A percentile compares a stretch with the other conserved stretches of the same genome.
These are phyloP conservation scores for Galerucella calmariensis DNA, from an alignment of 2,888 invertebrate species.

Conservation along the genomic window DNA sequence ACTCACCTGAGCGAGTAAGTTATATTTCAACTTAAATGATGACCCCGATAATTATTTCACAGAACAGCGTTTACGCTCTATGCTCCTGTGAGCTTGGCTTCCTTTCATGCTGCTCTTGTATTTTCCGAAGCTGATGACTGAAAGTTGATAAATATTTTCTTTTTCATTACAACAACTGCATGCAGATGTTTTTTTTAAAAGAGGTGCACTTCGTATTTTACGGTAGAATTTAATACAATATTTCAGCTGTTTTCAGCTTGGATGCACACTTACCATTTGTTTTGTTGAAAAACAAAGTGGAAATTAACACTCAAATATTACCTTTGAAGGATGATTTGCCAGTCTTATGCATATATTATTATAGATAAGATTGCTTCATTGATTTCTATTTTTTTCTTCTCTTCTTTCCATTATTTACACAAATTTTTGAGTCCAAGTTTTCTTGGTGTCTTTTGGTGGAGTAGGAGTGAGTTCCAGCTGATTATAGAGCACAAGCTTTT, in stretches of 20 bases:
- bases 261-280: not conserved
- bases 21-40: not conserved
- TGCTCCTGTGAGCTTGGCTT: not conserved
- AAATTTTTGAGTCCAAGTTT: no score
- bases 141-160: conserved; percentile 10
- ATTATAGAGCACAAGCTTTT: no score
- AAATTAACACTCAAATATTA: not conserved
- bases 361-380: not conserved
- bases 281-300: not conserved
- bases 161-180: not conserved
- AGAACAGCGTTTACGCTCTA: not conserved
- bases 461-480: no score
- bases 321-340: not conserved
- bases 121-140: not conserved
- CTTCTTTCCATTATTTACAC: no score
- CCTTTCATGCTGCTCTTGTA: not conserved
- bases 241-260: not conserved
- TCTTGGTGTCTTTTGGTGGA: no score
- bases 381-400: no score
- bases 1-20: no score
- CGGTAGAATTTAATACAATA: not conserved
- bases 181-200: conserved; percentile 1
- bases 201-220: not conserved
- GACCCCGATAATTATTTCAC: not conserved
- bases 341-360: no score